Percentiles rank a stretch among this genome's conserved stretches.
These are phyloP conservation scores for Orussus abietinus DNA, from an alignment of 1,140 invertebrate genomes.

Conservation along the genomic window DNA sequence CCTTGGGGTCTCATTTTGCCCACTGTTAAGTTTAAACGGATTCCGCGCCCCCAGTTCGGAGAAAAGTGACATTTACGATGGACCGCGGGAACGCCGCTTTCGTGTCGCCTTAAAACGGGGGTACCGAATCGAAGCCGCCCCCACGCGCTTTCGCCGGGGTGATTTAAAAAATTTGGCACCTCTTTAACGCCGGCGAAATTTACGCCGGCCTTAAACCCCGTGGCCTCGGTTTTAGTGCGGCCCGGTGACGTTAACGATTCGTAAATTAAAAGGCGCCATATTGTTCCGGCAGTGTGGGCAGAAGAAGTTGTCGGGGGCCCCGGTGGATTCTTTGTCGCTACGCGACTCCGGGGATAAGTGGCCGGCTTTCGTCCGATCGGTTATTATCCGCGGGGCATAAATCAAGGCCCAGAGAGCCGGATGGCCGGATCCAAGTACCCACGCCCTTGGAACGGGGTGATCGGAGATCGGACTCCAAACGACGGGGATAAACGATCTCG, in stretches of 20 bases:
- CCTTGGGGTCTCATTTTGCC: no score
- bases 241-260: conserved; percentile 33
- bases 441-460: no score
- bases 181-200: conserved; percentile 31
- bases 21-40: no score
- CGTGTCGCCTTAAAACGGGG: no score
- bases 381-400: conserved; percentile 1
- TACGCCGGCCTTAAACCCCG: conserved; percentile 27
- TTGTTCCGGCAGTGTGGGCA: conserved; percentile 22
- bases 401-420: no score
- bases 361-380: background rate
- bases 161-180: conserved; percentile 35
- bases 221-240: conserved; percentile 3
- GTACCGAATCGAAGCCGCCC: no score
- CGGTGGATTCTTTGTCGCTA: conserved; percentile 1
- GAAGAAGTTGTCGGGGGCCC: conserved; percentile 24
- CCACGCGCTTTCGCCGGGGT: no score
- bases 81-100: no score
- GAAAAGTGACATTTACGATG: no score
- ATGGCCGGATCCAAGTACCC: background rate
- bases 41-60: no score
- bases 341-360: conserved; percentile 19
- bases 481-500: no score
- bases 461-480: no score
- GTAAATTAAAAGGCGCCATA: conserved; percentile 37